phyloP scores from a whole-genome alignment of 2,888 invertebrate species.

The Caenorhabditis macrosperma region DNA sequence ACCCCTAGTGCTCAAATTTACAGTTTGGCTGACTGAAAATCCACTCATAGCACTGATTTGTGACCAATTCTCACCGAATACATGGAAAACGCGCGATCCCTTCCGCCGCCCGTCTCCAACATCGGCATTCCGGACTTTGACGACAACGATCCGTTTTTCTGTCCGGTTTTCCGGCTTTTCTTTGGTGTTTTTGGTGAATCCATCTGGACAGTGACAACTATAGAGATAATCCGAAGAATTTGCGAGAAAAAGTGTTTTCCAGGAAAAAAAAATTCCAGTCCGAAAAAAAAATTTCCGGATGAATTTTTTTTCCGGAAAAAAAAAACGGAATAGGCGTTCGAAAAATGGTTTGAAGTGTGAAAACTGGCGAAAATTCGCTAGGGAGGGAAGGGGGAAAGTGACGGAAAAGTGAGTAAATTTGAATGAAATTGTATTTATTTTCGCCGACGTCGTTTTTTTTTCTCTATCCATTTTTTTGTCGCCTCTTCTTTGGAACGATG shows the following conservation, averaged over 20 bases:
- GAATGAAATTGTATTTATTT: conserved; percentile 40
- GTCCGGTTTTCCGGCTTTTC: conserved; percentile 56
- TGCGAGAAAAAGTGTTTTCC: no score
- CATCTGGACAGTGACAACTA: no score
- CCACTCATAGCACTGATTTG: no score
- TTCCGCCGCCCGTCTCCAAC: conserved; percentile 18
- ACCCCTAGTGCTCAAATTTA: no score
- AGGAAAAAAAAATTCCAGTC: neutral
- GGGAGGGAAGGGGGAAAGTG: neutral
- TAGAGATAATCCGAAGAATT: no score
- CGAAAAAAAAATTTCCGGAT: conserved; percentile 1
- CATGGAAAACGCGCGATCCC: conserved; percentile 65
- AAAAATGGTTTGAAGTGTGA: no score
- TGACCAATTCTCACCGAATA: conserved; percentile 59
- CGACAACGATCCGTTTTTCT: conserved; percentile 30
- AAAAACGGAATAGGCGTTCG: no score
- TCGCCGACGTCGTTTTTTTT: neutral
- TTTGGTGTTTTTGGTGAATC: conserved; percentile 15
- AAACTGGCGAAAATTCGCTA: neutral
- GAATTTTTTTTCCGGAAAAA: no score
- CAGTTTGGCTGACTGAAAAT: no score
- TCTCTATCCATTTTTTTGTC: no score
- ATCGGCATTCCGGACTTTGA: neutral
- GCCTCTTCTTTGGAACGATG: no score
- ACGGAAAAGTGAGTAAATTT: conserved; percentile 31